Evolutionary conservation across 2,888 invertebrate genomes (phyloP).

Genomic region (Drosophila atripex): DNA sequence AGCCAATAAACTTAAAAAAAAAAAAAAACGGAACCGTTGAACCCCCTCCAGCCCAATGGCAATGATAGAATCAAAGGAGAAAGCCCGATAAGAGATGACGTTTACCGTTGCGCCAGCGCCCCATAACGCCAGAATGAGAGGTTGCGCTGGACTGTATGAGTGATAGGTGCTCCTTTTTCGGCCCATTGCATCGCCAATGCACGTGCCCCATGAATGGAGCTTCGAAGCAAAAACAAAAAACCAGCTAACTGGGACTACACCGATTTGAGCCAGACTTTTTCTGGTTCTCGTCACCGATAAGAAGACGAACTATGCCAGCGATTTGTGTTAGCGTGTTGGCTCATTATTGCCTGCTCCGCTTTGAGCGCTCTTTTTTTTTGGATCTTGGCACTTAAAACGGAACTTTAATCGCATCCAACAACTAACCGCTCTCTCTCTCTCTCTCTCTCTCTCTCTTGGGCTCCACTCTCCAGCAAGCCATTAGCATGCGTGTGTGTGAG

Average conservation of each 20-base stretch:
- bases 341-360: constrained; percentile 23
- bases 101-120: constrained; percentile 14
- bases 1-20: not conserved
- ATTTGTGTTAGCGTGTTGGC: constrained; percentile 24
- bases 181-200: constrained; percentile 6
- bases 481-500: constrained; percentile 32
- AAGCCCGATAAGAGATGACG: constrained; percentile 4
- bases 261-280: too few species aligned
- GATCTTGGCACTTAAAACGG: constrained; percentile 61
- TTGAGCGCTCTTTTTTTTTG: constrained; percentile 52
- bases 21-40: constrained; percentile 19
- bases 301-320: constrained; percentile 13
- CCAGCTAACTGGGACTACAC: not conserved
- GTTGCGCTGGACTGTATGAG: not conserved
- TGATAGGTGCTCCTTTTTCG: constrained; percentile 3
- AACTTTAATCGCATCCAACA: constrained; percentile 61
- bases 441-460: constrained; percentile 13
- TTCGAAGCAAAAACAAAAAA: too few species aligned
- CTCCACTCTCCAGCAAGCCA: constrained; percentile 13
- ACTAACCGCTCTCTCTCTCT: too few species aligned
- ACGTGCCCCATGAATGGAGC: constrained; percentile 3
- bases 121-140: not conserved
- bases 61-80: constrained; percentile 8
- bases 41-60: not conserved
- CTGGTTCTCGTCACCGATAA: too few species aligned